phyloP scores from a whole-genome alignment of 1,140 invertebrate species.

The Megalopta genalis region DNA sequence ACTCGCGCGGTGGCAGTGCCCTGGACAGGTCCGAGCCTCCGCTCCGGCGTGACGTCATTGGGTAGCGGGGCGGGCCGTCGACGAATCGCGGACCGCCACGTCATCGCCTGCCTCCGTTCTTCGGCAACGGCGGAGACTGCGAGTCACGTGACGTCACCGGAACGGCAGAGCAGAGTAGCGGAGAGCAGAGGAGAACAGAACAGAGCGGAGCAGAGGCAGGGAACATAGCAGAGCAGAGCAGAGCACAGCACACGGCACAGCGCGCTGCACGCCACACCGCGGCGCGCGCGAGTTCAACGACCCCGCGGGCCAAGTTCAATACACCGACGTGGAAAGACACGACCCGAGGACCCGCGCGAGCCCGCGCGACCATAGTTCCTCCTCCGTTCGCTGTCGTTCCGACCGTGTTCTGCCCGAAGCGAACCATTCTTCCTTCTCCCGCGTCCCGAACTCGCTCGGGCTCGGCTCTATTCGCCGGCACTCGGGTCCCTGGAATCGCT shows the following conservation, averaged over 20 bases:
- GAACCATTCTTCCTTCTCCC: conserved; percentile 24
- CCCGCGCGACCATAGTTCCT: conserved; percentile 56
- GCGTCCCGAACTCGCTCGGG: neutral
- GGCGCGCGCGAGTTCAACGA: conserved; percentile 71
- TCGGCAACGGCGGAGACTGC: conserved; percentile 48
- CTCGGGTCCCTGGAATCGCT: conserved; percentile 25
- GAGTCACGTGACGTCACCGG: conserved; percentile 74
- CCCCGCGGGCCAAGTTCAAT: conserved; percentile 77
- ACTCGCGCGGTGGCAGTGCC: conserved; percentile 34
- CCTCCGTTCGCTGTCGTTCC: conserved; percentile 39
- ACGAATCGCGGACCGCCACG: conserved; percentile 69
- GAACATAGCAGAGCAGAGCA: no score
- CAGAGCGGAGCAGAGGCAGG: no score
- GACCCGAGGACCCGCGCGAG: conserved; percentile 28
- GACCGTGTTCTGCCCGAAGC: conserved; percentile 25
- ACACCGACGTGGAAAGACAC: conserved; percentile 65
- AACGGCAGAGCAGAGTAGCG: neutral
- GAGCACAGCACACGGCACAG: conserved; percentile 19
- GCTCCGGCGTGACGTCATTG: conserved; percentile 67
- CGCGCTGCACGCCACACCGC: neutral
- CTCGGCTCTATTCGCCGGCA: neutral
- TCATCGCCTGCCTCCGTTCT: conserved; percentile 69
- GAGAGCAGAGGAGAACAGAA: no score
- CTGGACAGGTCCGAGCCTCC: conserved; percentile 48
- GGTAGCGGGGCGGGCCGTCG: conserved; percentile 48